Percentiles rank a stretch among this genome's conserved stretches.
Evolutionary conservation across 2,113 vertebrate species (phyloP).

Genomic region (Oncorhynchus mykiss): DNA sequence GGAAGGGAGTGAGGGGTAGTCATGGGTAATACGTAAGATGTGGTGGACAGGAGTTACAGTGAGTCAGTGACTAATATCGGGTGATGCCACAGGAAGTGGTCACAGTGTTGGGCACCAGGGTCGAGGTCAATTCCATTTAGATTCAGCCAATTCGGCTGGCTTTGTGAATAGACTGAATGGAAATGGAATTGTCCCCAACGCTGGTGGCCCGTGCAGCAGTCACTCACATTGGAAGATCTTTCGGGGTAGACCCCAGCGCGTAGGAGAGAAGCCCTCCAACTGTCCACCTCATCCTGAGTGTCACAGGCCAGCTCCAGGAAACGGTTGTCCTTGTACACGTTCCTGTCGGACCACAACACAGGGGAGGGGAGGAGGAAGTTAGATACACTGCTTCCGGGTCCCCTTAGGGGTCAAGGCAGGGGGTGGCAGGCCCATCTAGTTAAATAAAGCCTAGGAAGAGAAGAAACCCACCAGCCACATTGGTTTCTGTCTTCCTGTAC

Average conservation of each 20-base stretch:
- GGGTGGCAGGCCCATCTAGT: not conserved
- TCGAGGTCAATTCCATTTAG: no score
- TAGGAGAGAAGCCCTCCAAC: conserved; percentile 96
- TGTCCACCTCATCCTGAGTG: conserved; percentile 95
- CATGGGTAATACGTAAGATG: no score
- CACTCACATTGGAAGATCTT: conserved; percentile 82
- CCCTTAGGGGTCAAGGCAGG: not conserved
- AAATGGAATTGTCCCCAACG: no score
- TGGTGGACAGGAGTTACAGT: no score
- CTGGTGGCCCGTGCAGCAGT: no score
- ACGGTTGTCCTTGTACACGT: conserved; percentile 98
- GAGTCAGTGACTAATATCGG: no score
- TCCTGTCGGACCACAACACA: conserved; percentile 69
- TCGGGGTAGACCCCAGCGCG: conserved; percentile 95
- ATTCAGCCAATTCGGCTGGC: no score
- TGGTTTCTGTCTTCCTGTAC: conserved; percentile 1
- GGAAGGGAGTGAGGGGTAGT: no score
- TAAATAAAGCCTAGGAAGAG: not conserved
- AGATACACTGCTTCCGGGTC: not conserved
- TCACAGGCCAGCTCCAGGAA: conserved; percentile 94
- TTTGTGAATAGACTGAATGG: no score
- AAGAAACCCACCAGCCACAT: not conserved
- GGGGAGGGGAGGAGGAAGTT: not conserved
- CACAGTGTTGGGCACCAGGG: no score
- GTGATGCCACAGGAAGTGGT: no score